Evolutionary conservation across 1,140 invertebrate genomes (phyloP), one percentile per base, ranked within the genome.

Genomic region (Lordiphosa mommai): DNA sequence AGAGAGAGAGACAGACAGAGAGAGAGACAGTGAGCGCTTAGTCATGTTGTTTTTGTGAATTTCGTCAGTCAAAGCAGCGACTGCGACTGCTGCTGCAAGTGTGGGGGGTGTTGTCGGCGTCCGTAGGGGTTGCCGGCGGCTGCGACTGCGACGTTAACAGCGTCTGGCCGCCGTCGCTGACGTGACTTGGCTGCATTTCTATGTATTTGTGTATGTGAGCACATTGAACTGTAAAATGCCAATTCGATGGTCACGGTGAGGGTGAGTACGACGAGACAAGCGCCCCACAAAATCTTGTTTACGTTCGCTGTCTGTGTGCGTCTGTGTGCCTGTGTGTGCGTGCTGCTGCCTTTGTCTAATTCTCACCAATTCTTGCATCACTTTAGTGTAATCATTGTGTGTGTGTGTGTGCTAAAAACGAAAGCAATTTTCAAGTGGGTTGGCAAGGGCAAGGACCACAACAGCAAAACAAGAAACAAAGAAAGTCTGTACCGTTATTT

Each of bases 211-310:
- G 38, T 61, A 47, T 51, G 43, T 37, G 73, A 84, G 77, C 68
- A 79, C 77, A 85, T 84, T 84, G 77, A 84, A 84, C 77, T 84
- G 77, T 70, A 84, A 82, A 82, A 72, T 77, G 79, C 77, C 68
- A 85, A 77, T 84, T 72, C 72, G 77, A 84, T 84, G 77, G 77
- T 84, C 77, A 84, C 46, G 76, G 68, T 68, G 64, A 72, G 69
- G 69, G 77, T 72, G 77, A 84, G 72, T 48, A 52, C 60, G 59
- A 55, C 51, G 23, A 36, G 29, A 30, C 8, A 1, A 63, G 30
- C 48, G 16, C 48, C 40, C 20, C 41, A 30, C 49, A 49, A 64
- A 27, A 51, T 61, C 44, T 84, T 82, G 77, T 82, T 84, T 84
- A 84, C 72, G 55, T 72, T 72, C 51, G 17, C 43, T 52, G 13